Conservation (phyloP, 1,140 invertebrate genomes). For the Meloidogyne exigua region DNA sequence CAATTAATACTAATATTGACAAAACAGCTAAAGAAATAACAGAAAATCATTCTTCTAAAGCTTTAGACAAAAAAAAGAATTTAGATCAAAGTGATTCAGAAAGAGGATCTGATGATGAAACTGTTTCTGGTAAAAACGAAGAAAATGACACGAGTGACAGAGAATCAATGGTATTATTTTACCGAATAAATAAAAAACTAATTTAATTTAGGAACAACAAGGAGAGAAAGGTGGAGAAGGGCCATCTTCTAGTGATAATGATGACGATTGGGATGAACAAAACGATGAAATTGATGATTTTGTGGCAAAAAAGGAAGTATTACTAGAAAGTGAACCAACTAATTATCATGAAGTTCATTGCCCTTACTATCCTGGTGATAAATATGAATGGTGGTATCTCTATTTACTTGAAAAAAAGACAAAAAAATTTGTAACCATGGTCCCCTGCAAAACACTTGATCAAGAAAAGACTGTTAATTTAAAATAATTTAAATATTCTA, state of each 20-base stretch:
- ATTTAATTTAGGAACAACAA: slow-evolving; percentile 20
- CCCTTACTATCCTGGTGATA: slow-evolving; percentile 90
- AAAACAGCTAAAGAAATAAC: slow-evolving; percentile 67
- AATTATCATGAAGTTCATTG: slow-evolving; percentile 90
- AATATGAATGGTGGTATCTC: slow-evolving; percentile 99
- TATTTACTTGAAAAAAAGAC: slow-evolving; percentile 93
- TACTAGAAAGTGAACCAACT: slow-evolving; percentile 65
- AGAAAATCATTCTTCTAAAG: slow-evolving; percentile 65
- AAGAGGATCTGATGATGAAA: slow-evolving; percentile 14
- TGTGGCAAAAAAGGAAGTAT: slow-evolving; percentile 63
- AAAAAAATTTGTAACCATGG: slow-evolving; percentile 81
- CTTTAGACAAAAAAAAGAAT: not conserved
- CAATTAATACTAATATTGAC: slow-evolving; percentile 66
- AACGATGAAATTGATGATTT: slow-evolving; percentile 31
- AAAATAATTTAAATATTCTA: not conserved
- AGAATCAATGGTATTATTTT: slow-evolving; percentile 3
- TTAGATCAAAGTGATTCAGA: slow-evolving; percentile 9
- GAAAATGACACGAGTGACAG: slow-evolving; percentile 13
- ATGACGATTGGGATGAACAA: slow-evolving; percentile 28
- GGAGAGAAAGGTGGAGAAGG: slow-evolving; percentile 17
- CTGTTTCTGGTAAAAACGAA: slow-evolving; percentile 38
- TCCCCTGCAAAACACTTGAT: slow-evolving; percentile 75
- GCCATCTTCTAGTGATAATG: slow-evolving; percentile 25
- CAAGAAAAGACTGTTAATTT: slow-evolving; percentile 65
- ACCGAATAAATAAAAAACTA: not conserved